Base-by-base conservation (phyloP, 1,140 invertebrate genomes). In the Musca vetustissima region DNA sequence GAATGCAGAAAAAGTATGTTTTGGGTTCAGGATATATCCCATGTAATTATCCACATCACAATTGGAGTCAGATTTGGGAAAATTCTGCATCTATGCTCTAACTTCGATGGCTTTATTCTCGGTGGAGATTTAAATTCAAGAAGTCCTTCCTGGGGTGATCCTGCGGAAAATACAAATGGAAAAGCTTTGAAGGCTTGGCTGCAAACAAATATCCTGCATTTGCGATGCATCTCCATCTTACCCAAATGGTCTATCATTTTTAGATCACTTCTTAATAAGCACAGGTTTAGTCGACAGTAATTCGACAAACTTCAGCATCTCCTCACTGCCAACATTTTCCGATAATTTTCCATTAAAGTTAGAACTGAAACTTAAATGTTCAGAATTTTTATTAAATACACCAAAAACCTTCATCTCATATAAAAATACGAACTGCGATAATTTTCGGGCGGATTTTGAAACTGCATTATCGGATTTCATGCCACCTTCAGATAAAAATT, bases 111-210 rank as follows among this genome's bases (percentile, higher is more conserved):
- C 19, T 43, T 48, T 24, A 43, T 64, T 15, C 43, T 64, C 2
- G 59, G 59, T 19, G 59, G 59, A 7, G 28, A 64, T 25, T 14
- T 64, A 2, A 43, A 64, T n/a, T 64, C 61, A 48, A 48, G 43
- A 47, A 13, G 22, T 43, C 15, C 22, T 32, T 47, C 61, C 3
- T 64, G 61, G 61, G 15, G 61, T 48, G 61, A 64, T 19, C 3
- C 9, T n/a, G 1, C 6, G 15, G 22, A 47, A 15, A 64, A 64
- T 47, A 14, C 36, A 1, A 64, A 64, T n/a, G 61, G 36, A 4
- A 64, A 49, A 48, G 17, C 11, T 19, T 17, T 64, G 1, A 22
- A 25, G 1, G 32, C 13, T 4, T 47, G 61, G 36, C 8, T 64
- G 19, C 13, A 47, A 14, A n/a, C 1, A n/a, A 25, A 48, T n/a